Evolutionary conservation across 1,140 invertebrate genomes (phyloP).

Genomic region (Oncopeltus fasciatus): DNA sequence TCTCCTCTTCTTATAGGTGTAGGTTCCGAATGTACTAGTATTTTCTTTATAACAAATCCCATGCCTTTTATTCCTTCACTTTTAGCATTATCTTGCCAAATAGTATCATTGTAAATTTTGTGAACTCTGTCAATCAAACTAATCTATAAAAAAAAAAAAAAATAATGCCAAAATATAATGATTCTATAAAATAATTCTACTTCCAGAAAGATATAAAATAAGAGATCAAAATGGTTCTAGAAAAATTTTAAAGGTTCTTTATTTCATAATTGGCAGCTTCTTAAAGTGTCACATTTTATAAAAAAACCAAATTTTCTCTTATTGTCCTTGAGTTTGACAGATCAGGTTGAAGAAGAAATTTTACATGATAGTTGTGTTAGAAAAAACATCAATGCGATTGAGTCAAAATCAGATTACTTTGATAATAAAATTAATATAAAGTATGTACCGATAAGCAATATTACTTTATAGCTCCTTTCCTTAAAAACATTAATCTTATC

Average conservation of each 20-base stretch:
- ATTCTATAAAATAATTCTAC: neutral
- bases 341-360: too few species aligned
- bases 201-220: too few species aligned
- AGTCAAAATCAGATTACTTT: too few species aligned
- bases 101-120: conserved; percentile 86
- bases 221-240: neutral
- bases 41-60: conserved; percentile 92
- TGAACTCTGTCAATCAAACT: conserved; percentile 85
- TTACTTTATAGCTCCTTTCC: too few species aligned
- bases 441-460: too few species aligned
- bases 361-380: too few species aligned
- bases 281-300: too few species aligned
- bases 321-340: too few species aligned
- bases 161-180: neutral
- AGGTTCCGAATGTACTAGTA: conserved; percentile 82
- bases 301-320: too few species aligned
- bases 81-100: conserved; percentile 69
- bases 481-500: too few species aligned
- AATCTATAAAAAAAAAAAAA: conserved; percentile 44
- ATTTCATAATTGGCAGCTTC: neutral
- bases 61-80: conserved; percentile 80
- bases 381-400: too few species aligned
- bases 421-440: too few species aligned
- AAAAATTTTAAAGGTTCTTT: neutral
- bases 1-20: conserved; percentile 70